These are phyloP conservation scores for Hozukius guyotensis DNA, from an alignment of 2,797 vertebrate genomes.

Conservation along the genomic window DNA sequence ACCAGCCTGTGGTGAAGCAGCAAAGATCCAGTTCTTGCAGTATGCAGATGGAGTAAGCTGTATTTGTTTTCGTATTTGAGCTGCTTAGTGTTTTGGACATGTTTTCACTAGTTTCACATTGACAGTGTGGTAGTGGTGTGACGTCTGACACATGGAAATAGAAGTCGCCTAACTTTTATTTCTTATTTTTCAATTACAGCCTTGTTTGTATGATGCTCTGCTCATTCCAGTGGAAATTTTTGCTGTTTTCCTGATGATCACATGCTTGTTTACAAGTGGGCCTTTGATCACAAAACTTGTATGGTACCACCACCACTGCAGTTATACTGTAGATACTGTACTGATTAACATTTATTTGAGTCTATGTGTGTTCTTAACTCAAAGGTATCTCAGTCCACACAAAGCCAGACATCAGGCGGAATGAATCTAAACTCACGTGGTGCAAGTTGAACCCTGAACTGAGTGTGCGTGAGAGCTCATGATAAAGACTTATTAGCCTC, in stretches of 20 bases:
- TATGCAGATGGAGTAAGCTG: neutral
- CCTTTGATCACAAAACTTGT: constrained; percentile 1
- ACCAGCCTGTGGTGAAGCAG: neutral
- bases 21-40: neutral
- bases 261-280: neutral
- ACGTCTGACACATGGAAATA: neutral
- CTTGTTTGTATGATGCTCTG: neutral
- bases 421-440: neutral
- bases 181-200: neutral
- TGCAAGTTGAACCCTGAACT: neutral
- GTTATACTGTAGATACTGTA: neutral
- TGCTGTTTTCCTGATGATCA: neutral
- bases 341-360: constrained; percentile 15
- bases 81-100: neutral
- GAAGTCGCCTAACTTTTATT: neutral
- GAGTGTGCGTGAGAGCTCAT: neutral
- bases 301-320: neutral
- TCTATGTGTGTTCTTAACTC: neutral
- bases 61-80: neutral
- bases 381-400: neutral
- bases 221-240: neutral
- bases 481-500: neutral
- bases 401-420: neutral
- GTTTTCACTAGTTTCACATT: neutral
- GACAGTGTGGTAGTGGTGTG: neutral